Evolutionary conservation across 2,888 invertebrate genomes (phyloP), one percentile per base, ranked within the genome.

Genomic region (Pristionchus exspectatus): DNA sequence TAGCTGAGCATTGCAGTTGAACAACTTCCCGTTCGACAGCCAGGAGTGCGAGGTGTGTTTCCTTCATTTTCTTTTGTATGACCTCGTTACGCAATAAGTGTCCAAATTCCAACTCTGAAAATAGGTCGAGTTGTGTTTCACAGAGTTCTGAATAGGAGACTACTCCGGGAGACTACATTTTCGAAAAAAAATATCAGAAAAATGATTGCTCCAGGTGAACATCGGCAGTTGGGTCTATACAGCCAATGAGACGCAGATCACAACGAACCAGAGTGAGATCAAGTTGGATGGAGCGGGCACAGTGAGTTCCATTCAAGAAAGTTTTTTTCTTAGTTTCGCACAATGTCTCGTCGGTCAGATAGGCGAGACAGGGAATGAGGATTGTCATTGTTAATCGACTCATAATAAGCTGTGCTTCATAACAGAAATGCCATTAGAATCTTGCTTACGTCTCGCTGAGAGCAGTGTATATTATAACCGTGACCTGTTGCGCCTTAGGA

Each of bases 191-290:
- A 59, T 59, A 59, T 14, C 7, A 59, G 7, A 59, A 18, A 50
- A 50, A 50, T 7, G 3, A 38, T 38, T 38, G 38, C 38, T 38
- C 38, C 59, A 59, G n/a, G n/a, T 69, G 9, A 66, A 87, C 44
- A 50, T 87, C 50, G 87, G 87, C 18, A 87, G 87, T 54, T 87
- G 87, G 87, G 87, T 87, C 27, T 87, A 87, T 33, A 59, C 87
- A 0, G 87, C 87, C 7, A 54, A 44, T 3, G 87, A 87, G 72
- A 87, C 87, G 33, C 27, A 27, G 30, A 72, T 87, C 14, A 72
- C 54, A 12, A 87, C 87, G 5, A 69, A 72, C 27, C 87, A 87
- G 56, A 87, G 50, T 1, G 87, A 87, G 50, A 72, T 72, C 44
- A 27, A 50, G 14, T n/a, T 87, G 18, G 72, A 30, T 30, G 72